A percentile compares a stretch with the other conserved stretches of the same genome.
phyloP scores from a whole-genome alignment of 2,888 invertebrate species.

The Pseudococcus longispinus region DNA sequence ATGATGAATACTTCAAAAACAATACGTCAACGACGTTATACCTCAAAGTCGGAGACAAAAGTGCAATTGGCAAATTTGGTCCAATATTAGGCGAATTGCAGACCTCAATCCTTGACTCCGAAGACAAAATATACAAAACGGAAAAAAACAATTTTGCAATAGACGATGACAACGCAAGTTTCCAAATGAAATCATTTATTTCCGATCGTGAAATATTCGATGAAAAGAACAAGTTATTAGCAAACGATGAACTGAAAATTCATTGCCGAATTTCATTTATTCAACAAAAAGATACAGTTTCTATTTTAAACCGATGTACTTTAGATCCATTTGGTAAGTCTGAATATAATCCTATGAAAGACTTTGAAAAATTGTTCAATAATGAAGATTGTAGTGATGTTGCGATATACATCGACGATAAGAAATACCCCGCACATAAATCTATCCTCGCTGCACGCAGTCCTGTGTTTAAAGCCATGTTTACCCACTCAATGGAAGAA shows the following conservation, averaged over 20 bases:
- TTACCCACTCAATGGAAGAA: not conserved
- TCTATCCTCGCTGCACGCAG: not conserved
- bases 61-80: not conserved
- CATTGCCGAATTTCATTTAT: not conserved
- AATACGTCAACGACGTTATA: not conserved
- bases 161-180: not conserved
- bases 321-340: too few species aligned
- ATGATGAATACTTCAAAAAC: not conserved
- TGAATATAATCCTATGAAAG: not conserved
- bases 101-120: not conserved
- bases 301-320: too few species aligned
- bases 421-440: not conserved
- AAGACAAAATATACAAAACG: not conserved
- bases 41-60: not conserved
- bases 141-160: not conserved
- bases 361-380: too few species aligned
- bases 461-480: not conserved
- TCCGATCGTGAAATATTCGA: not conserved
- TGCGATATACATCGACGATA: not conserved
- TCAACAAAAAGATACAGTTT: not conserved
- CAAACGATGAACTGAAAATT: not conserved
- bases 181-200: not conserved
- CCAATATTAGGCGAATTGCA: not conserved
- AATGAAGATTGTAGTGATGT: not conserved
- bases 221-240: not conserved